Conservation (phyloP, 2,113 vertebrate species). For the Hemichromis elongatus region DNA sequence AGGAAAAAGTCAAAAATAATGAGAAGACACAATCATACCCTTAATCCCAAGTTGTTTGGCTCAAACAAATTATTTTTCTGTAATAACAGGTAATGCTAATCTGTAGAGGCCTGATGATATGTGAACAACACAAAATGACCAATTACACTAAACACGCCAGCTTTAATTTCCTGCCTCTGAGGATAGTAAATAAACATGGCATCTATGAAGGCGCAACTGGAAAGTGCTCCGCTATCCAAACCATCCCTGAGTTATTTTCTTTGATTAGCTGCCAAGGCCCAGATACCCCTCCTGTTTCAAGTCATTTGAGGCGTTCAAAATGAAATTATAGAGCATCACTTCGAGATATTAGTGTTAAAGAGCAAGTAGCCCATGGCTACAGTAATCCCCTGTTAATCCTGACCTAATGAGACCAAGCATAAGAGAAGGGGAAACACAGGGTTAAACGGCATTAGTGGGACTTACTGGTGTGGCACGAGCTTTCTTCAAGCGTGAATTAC, state of each 20-base stretch:
- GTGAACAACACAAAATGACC: conserved; percentile 63
- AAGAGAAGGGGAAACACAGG: conserved; percentile 53
- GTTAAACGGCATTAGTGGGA: conserved; percentile 58
- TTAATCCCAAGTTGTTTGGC: conserved; percentile 6
- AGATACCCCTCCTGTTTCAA: conserved; percentile 64
- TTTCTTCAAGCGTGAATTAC: conserved; percentile 29
- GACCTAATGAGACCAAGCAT: conserved; percentile 66
- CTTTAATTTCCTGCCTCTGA: conserved; percentile 68
- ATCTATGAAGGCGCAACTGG: conserved; percentile 37
- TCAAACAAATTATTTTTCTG: conserved; percentile 42
- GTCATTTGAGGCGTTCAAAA: conserved; percentile 64
- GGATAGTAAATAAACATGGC: conserved; percentile 68
- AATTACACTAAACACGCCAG: conserved; percentile 66
- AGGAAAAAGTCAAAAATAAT: neutral
- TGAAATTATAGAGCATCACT: conserved; percentile 68
- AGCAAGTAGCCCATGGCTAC: conserved; percentile 63
- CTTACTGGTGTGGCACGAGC: conserved; percentile 28
- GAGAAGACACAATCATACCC: neutral
- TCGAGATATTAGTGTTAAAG: conserved; percentile 65
- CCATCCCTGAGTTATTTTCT: conserved; percentile 67
- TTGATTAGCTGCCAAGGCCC: conserved; percentile 71
- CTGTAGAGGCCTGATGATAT: conserved; percentile 37
- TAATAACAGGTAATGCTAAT: conserved; percentile 49
- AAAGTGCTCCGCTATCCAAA: conserved; percentile 57
- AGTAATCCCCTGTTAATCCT: conserved; percentile 70